Evolutionary conservation across 2,797 vertebrate species (phyloP).

Genomic region (Syngnathus acus): DNA sequence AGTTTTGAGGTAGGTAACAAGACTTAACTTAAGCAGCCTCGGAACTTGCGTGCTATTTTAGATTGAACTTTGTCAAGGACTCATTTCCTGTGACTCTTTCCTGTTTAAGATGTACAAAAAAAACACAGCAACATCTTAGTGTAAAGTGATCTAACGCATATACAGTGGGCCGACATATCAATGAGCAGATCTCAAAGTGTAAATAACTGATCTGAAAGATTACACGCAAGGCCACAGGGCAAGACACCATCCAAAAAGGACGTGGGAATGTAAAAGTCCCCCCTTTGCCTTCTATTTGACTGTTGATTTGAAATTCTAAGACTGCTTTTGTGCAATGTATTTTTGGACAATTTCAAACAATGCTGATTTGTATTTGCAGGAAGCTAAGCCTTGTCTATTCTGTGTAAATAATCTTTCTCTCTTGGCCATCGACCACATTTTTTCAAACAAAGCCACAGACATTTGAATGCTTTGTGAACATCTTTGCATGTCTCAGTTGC

Average conservation of each 20-base stretch:
- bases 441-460: constrained; percentile 27
- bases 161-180: background rate
- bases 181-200: background rate
- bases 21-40: constrained; percentile 18
- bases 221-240: background rate
- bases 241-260: background rate
- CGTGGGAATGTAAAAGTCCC: background rate
- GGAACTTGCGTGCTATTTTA: constrained; percentile 54
- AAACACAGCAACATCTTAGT: background rate
- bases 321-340: background rate
- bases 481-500: constrained; percentile 60
- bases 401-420: constrained; percentile 15
- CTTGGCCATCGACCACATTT: constrained; percentile 26
- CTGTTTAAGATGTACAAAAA: background rate
- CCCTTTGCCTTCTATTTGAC: background rate
- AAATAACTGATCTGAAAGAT: background rate
- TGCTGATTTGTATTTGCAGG: background rate
- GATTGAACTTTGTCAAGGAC: constrained; percentile 38
- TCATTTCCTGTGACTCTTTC: constrained; percentile 59
- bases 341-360: background rate
- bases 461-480: constrained; percentile 65
- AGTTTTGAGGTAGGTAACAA: constrained; percentile 30
- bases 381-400: background rate
- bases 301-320: background rate
- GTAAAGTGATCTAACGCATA: background rate